Conservation (phyloP, 2,888 invertebrate genomes). For the Brenthis daphne region DNA sequence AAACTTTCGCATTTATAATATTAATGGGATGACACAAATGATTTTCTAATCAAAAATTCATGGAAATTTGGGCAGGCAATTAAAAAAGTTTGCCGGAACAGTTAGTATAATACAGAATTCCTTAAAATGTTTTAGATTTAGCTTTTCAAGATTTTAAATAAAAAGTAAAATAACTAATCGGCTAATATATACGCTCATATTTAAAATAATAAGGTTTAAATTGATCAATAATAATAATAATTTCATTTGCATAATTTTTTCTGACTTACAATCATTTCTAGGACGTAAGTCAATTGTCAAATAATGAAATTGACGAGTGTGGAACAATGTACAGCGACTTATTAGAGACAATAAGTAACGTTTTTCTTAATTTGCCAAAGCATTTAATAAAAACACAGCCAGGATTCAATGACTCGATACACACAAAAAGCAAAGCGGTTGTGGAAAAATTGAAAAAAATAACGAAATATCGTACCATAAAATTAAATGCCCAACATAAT, state of each 20-base stretch:
- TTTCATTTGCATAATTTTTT: background rate
- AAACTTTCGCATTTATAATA: too few species aligned
- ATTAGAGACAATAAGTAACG: constrained; percentile 83
- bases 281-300: constrained; percentile 15
- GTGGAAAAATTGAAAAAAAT: background rate
- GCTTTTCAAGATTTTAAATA: too few species aligned
- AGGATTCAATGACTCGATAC: constrained; percentile 75
- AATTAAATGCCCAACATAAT: background rate
- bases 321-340: constrained; percentile 78
- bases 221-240: background rate
- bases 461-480: background rate
- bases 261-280: constrained; percentile 1
- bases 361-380: constrained; percentile 84
- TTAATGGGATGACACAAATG: too few species aligned
- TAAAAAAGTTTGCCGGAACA: too few species aligned
- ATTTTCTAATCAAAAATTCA: too few species aligned
- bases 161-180: too few species aligned
- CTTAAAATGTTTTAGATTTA: too few species aligned
- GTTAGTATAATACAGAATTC: too few species aligned
- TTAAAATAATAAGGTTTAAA: too few species aligned
- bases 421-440: background rate
- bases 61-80: too few species aligned
- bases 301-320: constrained; percentile 23
- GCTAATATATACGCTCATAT: too few species aligned
- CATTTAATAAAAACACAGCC: constrained; percentile 72